Base-by-base conservation (phyloP, 2,888 invertebrate genomes). In the Caenorhabditis drosophilae region DNA sequence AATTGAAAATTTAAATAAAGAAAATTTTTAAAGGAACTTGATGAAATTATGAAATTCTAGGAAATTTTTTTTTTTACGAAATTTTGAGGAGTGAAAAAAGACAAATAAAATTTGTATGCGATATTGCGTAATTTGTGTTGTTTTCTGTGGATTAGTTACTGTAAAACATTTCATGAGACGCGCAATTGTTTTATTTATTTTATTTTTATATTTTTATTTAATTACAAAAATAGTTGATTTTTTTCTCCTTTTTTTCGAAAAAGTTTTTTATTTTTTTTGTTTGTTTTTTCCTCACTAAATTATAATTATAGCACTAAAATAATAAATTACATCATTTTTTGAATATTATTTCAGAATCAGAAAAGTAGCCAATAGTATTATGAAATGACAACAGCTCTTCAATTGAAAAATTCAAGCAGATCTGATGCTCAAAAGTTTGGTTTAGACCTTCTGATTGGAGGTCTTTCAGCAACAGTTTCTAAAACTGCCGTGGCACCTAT, bases 401-500 rank as follows among this genome's bases (percentile, higher is more conserved):
- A n/a, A n/a, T n/a, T n/a, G n/a, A n/a, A n/a, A n/a, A n/a, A n/a
- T n/a, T n/a, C n/a, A n/a, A n/a, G n/a, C n/a, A n/a, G 44, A 27
- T 16, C 26, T n/a, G 64, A 66, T 35, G 67, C 60, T 31, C 44
- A 53, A 47, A 69, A 73, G 53, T 76, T 76, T 38, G 68, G 63
- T 3, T 60, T 59, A 9, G 73, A 73, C 41, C 46, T 76, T 3
- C 31, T 59, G 7, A 62, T 76, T 42, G 75, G 75, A 12, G 75
- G 75, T 9, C 59, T 73, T 12, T 71, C 75, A 2, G 75, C 75
- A 1, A 52, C 70, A 27, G 62, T 76, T 12, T 76, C 75, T 3
- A 76, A 76, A 60, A 76, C 75, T 11, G 73, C 57, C 2, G 75
- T 76, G 2, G 75, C 75, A 1, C 75, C 75, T 1, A 76, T 76